Conservation (phyloP, 1,140 invertebrate species). For the Drosophila truncata region DNA sequence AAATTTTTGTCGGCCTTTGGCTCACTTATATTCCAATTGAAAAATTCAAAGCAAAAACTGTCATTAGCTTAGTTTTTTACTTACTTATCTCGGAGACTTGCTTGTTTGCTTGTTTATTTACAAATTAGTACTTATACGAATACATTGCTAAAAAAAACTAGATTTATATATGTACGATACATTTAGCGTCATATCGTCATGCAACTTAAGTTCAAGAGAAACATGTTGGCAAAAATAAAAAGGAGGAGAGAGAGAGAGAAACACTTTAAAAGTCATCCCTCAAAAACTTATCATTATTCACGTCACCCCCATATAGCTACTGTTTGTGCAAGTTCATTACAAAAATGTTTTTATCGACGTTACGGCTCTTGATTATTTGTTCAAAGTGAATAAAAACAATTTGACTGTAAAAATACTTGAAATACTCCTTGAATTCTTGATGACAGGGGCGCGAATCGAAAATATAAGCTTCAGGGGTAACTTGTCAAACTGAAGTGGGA, state of each 20-base stretch:
- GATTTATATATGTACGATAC: not conserved
- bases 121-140: no score
- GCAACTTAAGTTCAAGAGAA: slow-evolving; percentile 35
- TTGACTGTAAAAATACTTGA: slow-evolving; percentile 83
- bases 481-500: slow-evolving; percentile 30
- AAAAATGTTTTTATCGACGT: slow-evolving; percentile 59
- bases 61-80: no score
- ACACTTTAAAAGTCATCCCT: slow-evolving; percentile 54
- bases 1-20: no score
- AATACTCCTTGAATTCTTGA: slow-evolving; percentile 69
- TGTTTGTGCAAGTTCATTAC: slow-evolving; percentile 30
- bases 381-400: slow-evolving; percentile 81
- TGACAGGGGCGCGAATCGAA: slow-evolving; percentile 20
- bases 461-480: slow-evolving; percentile 20
- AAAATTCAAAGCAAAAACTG: no score
- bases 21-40: no score
- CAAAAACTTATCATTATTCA: slow-evolving; percentile 12
- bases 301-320: slow-evolving; percentile 35
- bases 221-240: not conserved
- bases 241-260: not conserved
- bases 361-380: slow-evolving; percentile 69
- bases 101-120: no score
- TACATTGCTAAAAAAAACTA: no score
- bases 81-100: no score
- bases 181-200: slow-evolving; percentile 21